Percentiles rank a stretch among this genome's conserved stretches.
These are phyloP conservation scores for Passer montanus DNA, from an alignment of 2,113 vertebrate species.

Conservation along the genomic window DNA sequence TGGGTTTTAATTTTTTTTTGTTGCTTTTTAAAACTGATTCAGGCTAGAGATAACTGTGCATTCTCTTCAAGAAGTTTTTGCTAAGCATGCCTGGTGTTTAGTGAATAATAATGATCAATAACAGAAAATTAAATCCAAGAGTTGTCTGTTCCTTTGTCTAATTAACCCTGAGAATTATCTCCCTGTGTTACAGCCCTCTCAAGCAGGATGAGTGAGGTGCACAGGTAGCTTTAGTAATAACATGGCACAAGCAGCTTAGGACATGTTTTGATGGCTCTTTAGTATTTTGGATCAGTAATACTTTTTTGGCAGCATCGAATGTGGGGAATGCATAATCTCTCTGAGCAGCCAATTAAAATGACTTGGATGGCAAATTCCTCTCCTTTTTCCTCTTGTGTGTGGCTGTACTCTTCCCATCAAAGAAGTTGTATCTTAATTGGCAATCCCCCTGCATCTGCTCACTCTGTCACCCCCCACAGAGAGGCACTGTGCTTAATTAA, in stretches of 20 bases:
- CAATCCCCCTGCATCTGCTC: constrained; percentile 58
- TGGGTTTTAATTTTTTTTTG: not conserved
- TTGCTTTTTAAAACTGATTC: not conserved
- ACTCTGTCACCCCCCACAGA: not conserved
- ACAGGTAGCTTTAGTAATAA: not conserved
- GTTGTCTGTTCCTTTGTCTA: not conserved
- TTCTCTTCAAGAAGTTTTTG: not conserved
- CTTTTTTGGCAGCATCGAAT: constrained; percentile 35
- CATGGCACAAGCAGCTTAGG: not conserved
- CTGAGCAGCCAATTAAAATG: constrained; percentile 70
- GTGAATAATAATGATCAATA: not conserved
- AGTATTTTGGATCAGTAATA: constrained; percentile 39
- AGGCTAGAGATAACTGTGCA: not conserved
- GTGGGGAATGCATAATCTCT: constrained; percentile 36
- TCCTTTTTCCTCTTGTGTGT: constrained; percentile 38
- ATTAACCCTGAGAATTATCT: constrained; percentile 13
- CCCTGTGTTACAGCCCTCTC: not conserved
- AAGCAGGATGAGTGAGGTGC: not conserved
- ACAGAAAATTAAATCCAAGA: not conserved
- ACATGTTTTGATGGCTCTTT: constrained; percentile 30
- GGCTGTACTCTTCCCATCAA: constrained; percentile 63
- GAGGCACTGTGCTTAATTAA: constrained; percentile 60
- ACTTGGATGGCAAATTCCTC: constrained; percentile 50
- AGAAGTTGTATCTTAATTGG: constrained; percentile 70
- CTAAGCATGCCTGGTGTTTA: not conserved